Conservation (phyloP, 2,797 vertebrate species). For the Erithacus rubecula region DNA sequence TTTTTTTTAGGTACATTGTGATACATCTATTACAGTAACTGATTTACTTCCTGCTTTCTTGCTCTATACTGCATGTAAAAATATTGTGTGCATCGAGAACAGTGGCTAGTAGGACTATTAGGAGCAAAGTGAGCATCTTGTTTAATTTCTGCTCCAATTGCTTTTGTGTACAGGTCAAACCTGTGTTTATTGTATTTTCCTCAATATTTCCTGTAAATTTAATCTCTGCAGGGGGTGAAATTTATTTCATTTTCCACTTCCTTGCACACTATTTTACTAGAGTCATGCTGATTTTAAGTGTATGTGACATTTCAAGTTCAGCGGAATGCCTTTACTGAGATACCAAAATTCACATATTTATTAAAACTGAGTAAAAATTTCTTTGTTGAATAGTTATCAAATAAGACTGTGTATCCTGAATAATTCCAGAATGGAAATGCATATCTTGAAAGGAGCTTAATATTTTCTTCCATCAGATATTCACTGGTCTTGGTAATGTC, state of each 20-base stretch:
- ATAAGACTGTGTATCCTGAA: neutral
- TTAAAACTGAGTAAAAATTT: neutral
- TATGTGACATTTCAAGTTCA: neutral
- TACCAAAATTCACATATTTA: neutral
- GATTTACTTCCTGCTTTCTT: neutral
- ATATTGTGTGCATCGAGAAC: neutral
- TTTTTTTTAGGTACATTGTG: neutral
- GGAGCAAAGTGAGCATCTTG: neutral
- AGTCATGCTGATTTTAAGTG: neutral
- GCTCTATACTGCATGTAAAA: neutral
- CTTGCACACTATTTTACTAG: neutral
- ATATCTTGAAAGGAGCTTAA: neutral
- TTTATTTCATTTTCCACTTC: slow-evolving; percentile 23
- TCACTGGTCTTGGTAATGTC: neutral
- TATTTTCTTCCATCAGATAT: neutral
- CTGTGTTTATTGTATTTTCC: neutral
- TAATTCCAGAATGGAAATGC: neutral
- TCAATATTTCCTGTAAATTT: slow-evolving; percentile 48
- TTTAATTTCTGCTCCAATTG: slow-evolving; percentile 32
- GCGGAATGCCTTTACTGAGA: neutral
- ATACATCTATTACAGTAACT: neutral
- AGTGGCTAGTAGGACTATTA: neutral
- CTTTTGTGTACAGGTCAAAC: neutral
- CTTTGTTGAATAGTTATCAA: neutral
- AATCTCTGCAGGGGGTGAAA: neutral